Evolutionary conservation across 1,140 invertebrate genomes (phyloP).

Genomic region (Belonocnema kinseyi): DNA sequence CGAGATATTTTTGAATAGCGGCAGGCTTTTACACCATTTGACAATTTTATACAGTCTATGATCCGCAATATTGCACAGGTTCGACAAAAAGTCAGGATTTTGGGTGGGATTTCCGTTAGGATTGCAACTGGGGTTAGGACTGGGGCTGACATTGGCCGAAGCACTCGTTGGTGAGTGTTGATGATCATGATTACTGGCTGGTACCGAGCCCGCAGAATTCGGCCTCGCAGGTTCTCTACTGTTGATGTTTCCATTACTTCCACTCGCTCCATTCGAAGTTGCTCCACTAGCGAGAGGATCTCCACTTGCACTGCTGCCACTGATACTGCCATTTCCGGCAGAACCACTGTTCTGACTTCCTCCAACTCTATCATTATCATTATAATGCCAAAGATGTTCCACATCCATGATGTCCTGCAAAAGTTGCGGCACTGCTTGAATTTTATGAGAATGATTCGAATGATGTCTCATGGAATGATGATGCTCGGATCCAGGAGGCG

Average conservation of each 20-base stretch:
- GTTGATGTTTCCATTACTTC: conserved; percentile 68
- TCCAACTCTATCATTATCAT: conserved; percentile 77
- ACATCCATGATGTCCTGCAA: conserved; percentile 94
- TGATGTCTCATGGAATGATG: conserved; percentile 68
- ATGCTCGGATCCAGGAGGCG: conserved; percentile 67
- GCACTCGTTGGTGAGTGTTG: conserved; percentile 46
- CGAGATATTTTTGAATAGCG: conserved; percentile 96
- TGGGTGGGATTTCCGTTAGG: conserved; percentile 79
- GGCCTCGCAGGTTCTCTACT: conserved; percentile 54
- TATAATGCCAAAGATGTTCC: conserved; percentile 95
- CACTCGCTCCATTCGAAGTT: conserved; percentile 45
- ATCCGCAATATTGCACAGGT: conserved; percentile 95
- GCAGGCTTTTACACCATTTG: conserved; percentile 98
- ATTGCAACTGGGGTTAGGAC: conserved; percentile 38
- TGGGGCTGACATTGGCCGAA: conserved; percentile 32
- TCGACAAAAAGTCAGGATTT: conserved; percentile 88
- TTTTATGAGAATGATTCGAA: conserved; percentile 72
- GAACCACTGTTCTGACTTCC: conserved; percentile 46
- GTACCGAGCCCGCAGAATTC: conserved; percentile 44
- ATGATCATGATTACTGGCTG: conserved; percentile 55
- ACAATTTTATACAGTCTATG: conserved; percentile 97
- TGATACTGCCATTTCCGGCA: conserved; percentile 38
- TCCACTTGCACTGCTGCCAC: conserved; percentile 37
- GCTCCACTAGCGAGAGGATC: conserved; percentile 39
- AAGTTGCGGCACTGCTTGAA: conserved; percentile 70